A percentile compares a stretch with the other conserved stretches of the same genome.
phyloP scores from a whole-genome alignment of 2,888 invertebrate genomes.

The Cataglyphis livida region DNA sequence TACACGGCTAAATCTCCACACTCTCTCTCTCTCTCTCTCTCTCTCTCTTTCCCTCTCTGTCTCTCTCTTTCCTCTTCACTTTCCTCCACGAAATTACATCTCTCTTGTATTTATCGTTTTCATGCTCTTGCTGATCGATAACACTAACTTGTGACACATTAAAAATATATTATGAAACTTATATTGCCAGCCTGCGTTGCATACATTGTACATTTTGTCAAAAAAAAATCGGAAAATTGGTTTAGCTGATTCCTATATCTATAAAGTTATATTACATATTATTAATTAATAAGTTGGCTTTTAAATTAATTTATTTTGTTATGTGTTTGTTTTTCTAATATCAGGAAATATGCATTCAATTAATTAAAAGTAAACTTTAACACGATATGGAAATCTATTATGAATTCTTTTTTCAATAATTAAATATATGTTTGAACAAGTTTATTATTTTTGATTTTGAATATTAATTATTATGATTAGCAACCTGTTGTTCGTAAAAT shows the following conservation, averaged over 20 bases:
- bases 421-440: not conserved
- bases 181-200: not conserved
- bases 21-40: slow-evolving; percentile 72
- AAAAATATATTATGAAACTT: not conserved
- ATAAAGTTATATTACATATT: not conserved
- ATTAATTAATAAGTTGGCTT: not conserved
- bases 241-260: not conserved
- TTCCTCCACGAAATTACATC: slow-evolving; percentile 26
- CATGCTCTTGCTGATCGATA: slow-evolving; percentile 9
- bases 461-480: slow-evolving; percentile 31
- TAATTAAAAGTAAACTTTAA: not conserved
- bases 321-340: not conserved
- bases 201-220: not conserved
- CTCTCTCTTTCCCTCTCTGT: slow-evolving; percentile 59
- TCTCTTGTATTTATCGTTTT: slow-evolving; percentile 44
- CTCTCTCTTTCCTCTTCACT: slow-evolving; percentile 33
- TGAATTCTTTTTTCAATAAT: not conserved
- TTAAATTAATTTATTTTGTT: not conserved
- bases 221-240: not conserved
- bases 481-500: slow-evolving; percentile 3
- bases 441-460: not conserved
- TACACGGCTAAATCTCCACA: slow-evolving; percentile 86
- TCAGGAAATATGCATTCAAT: too few species aligned
- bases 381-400: not conserved
- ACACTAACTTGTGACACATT: not conserved